phyloP scores from a whole-genome alignment of 2,888 invertebrate species.

The Lepidocyrtinus sp. region DNA sequence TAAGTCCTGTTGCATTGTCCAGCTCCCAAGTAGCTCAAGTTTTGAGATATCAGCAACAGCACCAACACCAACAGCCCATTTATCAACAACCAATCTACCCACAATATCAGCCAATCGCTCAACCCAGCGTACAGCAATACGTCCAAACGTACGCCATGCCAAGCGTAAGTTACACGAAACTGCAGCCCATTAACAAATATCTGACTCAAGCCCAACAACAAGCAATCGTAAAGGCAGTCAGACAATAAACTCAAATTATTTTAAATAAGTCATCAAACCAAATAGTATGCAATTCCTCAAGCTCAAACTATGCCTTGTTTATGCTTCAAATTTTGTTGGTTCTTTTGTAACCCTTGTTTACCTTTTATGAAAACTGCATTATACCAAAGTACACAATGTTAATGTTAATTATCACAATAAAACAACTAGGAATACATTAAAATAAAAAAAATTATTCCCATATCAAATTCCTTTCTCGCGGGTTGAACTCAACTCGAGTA shows the following conservation, averaged over 20 bases:
- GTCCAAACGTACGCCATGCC: constrained; percentile 44
- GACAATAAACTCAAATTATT: constrained; percentile 12
- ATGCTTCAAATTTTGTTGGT: background rate
- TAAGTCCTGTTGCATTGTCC: constrained; percentile 25
- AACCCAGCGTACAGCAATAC: constrained; percentile 20
- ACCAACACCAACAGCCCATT: background rate
- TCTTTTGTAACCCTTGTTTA: background rate
- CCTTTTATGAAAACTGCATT: background rate
- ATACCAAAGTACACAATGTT: background rate
- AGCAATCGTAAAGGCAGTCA: constrained; percentile 26
- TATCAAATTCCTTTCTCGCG: background rate
- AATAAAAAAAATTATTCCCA: background rate
- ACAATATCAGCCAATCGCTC: constrained; percentile 16
- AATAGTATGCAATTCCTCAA: background rate
- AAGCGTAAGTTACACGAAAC: constrained; percentile 27
- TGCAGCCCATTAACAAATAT: constrained; percentile 30
- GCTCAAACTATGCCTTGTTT: background rate
- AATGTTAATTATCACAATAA: background rate
- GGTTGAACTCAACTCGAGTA: background rate
- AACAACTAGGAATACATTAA: background rate
- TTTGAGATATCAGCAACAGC: constrained; percentile 33
- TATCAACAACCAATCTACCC: constrained; percentile 24
- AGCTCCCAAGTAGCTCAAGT: constrained; percentile 20
- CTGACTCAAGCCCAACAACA: constrained; percentile 11
- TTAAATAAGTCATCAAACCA: background rate